A percentile compares a stretch with the other conserved stretches of the same genome.
These are phyloP conservation scores for Periophthalmodon schlosseri DNA, from an alignment of 2,113 vertebrate genomes.

Conservation along the genomic window DNA sequence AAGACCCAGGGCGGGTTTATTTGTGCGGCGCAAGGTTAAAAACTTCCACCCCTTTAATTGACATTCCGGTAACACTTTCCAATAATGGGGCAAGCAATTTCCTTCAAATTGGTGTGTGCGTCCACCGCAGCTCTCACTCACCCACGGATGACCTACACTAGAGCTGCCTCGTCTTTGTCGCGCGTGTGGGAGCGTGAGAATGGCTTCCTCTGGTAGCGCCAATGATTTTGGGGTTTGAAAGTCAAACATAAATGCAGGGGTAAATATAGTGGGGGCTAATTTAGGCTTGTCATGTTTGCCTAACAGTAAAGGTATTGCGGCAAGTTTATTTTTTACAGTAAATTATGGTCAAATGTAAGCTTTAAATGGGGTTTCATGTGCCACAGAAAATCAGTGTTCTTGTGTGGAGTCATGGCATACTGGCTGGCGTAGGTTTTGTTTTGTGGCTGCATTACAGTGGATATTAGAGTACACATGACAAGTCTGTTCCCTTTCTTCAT, in stretches of 20 bases:
- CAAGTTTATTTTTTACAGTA: background rate
- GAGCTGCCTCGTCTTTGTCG: constrained; percentile 41
- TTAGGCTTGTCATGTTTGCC: constrained; percentile 4
- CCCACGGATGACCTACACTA: constrained; percentile 67
- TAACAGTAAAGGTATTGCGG: background rate
- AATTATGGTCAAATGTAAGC: background rate
- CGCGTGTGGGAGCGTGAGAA: constrained; percentile 59
- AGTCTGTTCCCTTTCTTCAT: background rate
- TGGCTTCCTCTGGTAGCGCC: constrained; percentile 26
- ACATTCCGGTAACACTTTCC: constrained; percentile 79
- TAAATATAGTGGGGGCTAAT: background rate
- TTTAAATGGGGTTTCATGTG: background rate
- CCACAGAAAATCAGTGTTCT: background rate
- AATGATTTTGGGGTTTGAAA: constrained; percentile 14
- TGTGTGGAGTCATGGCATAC: background rate
- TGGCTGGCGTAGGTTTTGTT: background rate
- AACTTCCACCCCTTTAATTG: constrained; percentile 77
- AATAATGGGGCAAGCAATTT: constrained; percentile 78
- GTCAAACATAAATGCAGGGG: constrained; percentile 6
- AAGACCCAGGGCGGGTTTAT: constrained; percentile 65
- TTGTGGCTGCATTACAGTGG: background rate
- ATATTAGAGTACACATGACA: background rate
- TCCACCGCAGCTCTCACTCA: constrained; percentile 68
- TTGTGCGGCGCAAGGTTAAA: constrained; percentile 77
- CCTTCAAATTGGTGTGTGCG: constrained; percentile 75